Base-by-base conservation (phyloP, 1,140 invertebrate species). In the Sminthurides bifidus region DNA sequence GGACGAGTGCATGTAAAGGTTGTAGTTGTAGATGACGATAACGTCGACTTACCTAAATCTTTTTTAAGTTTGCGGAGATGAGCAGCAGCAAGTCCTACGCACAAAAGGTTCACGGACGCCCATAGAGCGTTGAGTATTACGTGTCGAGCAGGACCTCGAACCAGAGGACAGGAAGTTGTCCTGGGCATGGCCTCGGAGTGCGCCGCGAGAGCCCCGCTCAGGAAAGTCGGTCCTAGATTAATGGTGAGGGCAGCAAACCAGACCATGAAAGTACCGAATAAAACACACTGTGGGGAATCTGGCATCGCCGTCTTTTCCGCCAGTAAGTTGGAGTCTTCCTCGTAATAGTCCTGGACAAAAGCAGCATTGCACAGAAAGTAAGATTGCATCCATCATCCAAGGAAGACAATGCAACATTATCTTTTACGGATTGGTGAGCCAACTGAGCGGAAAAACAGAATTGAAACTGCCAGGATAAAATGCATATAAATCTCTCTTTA, bases 211-310 rank as follows among this genome's bases (percentile, higher is more conserved):
- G 86, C 85, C 2, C 87, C 86, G 52, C 82, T 85, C 60, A 90
- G 73, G 72, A 93, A 91, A 3, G 88, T 92, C 2, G 88, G 87
- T 4, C 88, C 88, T 59, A 93, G 76, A 72, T 93, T 91, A 67
- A 92, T 87, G 10, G 88, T 89, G 65, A 92, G 54, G 67, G 52
- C 83, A 12, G 83, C 82, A 71, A 91, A 90, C 89, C 88, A 92
- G 66, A 91, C 91, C 81, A 92, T 92, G 71, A 87, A 87, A 26
- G 87, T 84, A 14, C 87, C 88, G 71, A 92, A 93, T 23, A 90
- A 76, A 5, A 92, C 85, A 71, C 88, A 93, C 76, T 89, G 81
- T 0, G 84, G 84, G 38, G 81, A 84, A 68, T 87, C 84, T 79
- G 66, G 61, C 55, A 63, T 66, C 17, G 63, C 64, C 31, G 62